Evolutionary conservation across 92 coral and sea anemone genomes (phyloP), one percentile per base, ranked within the genome.

Genomic region (Porites lobata): DNA sequence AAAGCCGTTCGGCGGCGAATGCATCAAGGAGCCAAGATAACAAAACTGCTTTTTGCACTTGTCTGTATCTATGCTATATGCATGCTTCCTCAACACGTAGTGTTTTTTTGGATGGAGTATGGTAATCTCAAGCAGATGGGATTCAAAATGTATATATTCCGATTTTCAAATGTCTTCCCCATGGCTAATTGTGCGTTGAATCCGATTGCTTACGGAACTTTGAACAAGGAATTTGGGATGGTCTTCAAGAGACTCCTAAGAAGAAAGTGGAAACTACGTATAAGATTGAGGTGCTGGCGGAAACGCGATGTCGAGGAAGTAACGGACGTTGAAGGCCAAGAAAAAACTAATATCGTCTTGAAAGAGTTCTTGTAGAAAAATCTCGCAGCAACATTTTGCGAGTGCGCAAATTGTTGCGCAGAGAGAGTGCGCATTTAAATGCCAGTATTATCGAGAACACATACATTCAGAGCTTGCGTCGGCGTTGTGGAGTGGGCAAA

Each of bases 121-220:
- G 99, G 99, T 0, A 82, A 96, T 59, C 95, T 96, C 6, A 85
- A 90, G 81, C 59, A 81, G 47, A 88, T 91, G 70, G 93, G 90
- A 75, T 94, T 92, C 87, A 92, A 88, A 66, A 87, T 96, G 92
- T 96, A 96, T 69, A 91, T 96, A 38, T 96, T 96, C 91, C 86
- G 98, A 52, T 90, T 96, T 61, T 74, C 99, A 20, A 96, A 96
- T 85, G 93, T 96, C 6, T 96, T 96, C 71, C 93, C 99, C 24
- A 96, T 96, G 97, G 98, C 98, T 15, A 96, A 96, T 86, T 92
- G 99, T 67, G 99, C 99, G 65, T 86, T 96, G 61, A 94, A 96
- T 50, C 96, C 99, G 7, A 94, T 96, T 19, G 96, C 93, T 21
- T 96, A 96, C 67, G 99, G 98, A 4, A 94, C 96, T 11, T 79